Conservation (phyloP, 35 echinoderm and acorn worm genomes). For the Hemicentrotus pulcherrimus region DNA sequence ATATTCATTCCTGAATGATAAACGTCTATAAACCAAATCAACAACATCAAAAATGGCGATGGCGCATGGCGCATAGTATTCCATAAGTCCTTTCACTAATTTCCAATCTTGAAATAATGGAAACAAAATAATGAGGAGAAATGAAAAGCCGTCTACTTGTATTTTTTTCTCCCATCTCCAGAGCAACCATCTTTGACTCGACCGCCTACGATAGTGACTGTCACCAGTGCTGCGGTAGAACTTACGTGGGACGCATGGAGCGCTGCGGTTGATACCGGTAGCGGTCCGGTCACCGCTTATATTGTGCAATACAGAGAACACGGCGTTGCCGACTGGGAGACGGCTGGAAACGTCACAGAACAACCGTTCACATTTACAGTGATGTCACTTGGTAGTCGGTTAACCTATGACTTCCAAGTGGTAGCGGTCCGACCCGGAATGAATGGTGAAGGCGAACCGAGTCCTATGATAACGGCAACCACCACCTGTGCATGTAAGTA, state of each 20-base stretch:
- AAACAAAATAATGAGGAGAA: no score
- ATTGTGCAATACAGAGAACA: neutral
- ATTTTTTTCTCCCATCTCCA: neutral
- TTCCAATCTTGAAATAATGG: no score
- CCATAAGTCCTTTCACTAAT: no score
- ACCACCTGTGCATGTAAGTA: conserved; percentile 31
- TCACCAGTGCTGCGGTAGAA: neutral
- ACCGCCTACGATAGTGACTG: neutral
- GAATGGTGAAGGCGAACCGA: neutral
- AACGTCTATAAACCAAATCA: no score
- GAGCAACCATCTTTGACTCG: neutral
- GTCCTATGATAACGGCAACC: neutral
- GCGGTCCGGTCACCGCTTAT: conserved; percentile 31
- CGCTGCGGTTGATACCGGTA: neutral
- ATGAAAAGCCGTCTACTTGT: no score
- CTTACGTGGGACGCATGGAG: neutral
- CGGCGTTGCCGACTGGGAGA: neutral
- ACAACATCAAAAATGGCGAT: no score
- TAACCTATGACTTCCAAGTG: conserved; percentile 16
- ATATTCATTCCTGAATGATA: no score
- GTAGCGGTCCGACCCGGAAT: neutral
- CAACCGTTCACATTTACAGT: neutral
- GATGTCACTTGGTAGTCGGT: neutral
- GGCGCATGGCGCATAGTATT: no score
- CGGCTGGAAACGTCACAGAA: conserved; percentile 2